Evolutionary conservation across 2,113 vertebrate species (phyloP), one percentile per base, ranked within the genome.

Genomic region (Motacilla alba): DNA sequence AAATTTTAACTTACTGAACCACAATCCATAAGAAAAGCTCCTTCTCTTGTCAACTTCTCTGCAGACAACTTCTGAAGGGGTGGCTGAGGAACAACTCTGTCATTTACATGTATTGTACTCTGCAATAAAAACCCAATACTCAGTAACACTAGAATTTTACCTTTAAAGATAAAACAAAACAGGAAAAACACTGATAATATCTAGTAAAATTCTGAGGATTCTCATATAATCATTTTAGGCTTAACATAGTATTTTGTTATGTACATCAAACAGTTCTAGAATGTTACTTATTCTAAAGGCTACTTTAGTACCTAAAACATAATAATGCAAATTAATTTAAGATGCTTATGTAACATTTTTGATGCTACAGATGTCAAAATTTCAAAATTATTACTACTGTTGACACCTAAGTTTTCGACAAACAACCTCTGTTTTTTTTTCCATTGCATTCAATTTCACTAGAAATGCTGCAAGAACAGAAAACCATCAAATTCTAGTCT

Each of bases 11-110:
- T 98, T 96, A 99, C 99, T 24, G 97, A 98, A 90, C 99, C 99
- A 95, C 99, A 99, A 89, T 99, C 99, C 99, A 99, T 98, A 77
- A 99, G 98, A 97, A 99, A 99, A 55, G 99, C 99, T 49, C 99
- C 99, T 68, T 99, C 99, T 96, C 98, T 98, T 68, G 98, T 98
- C 95, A 99, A 94, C 66, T 98, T 98, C 96, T 99, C 99, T 14
- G 98, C 98, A 53, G 99, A 98, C 92, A 99, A 89, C 84, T 99
- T 99, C 73, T 99, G 98, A 95, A 99, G 98, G 13, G 97, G 98
- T 18, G 99, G 99, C 67, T 99, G 99, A 31, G 99, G 99, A 44
- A 99, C 98, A 74, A 99, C 93, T 12, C 96, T 97, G 94, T 99
- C 98, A 28, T 98, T 99, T 77, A 99, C 97, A 28, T 99, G 99